A percentile compares a stretch with the other conserved stretches of the same genome.
Conservation (phyloP, 2,888 invertebrate species). For the Drosophila fulvimacula region DNA sequence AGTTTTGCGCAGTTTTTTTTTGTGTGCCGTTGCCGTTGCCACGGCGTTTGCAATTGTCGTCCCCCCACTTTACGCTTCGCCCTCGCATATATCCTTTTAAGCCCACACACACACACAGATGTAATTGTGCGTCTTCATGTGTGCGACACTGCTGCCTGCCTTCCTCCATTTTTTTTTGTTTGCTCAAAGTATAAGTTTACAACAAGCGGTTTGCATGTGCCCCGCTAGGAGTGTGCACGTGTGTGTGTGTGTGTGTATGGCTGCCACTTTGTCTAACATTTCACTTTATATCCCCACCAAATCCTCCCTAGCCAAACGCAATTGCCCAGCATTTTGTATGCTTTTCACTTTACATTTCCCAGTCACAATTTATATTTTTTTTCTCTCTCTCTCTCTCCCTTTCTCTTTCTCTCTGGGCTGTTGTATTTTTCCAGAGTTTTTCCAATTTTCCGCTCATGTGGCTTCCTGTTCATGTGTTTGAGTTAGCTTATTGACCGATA, state of each 20-base stretch:
- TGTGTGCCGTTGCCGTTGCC: constrained; percentile 16
- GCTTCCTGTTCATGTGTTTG: constrained; percentile 56
- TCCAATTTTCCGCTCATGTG: constrained; percentile 75
- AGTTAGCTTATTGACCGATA: constrained; percentile 48
- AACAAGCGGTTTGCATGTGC: constrained; percentile 44
- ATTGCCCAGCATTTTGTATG: constrained; percentile 65
- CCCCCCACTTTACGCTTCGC: constrained; percentile 12
- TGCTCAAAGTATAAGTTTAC: constrained; percentile 73
- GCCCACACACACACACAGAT: constrained; percentile 35
- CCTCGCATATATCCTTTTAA: constrained; percentile 61
- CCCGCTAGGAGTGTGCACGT: constrained; percentile 10
- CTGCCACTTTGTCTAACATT: constrained; percentile 74
- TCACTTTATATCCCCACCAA: constrained; percentile 55
- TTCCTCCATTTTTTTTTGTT: constrained; percentile 52
- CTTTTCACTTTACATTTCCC: constrained; percentile 61
- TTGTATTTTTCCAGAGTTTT: constrained; percentile 63
- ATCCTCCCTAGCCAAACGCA: constrained; percentile 38
- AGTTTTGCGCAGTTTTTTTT: constrained; percentile 53
- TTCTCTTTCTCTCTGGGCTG: constrained; percentile 24
- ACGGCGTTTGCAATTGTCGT: constrained; percentile 60
- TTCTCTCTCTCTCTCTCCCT: constrained; percentile 21
- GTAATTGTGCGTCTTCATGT: constrained; percentile 74
- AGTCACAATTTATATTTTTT: constrained; percentile 42
- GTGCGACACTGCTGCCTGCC: constrained; percentile 56
- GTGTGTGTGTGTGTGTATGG: constrained; percentile 25